phyloP scores from a whole-genome alignment of 2,797 vertebrate genomes.

The Eidolon dupreanum region DNA sequence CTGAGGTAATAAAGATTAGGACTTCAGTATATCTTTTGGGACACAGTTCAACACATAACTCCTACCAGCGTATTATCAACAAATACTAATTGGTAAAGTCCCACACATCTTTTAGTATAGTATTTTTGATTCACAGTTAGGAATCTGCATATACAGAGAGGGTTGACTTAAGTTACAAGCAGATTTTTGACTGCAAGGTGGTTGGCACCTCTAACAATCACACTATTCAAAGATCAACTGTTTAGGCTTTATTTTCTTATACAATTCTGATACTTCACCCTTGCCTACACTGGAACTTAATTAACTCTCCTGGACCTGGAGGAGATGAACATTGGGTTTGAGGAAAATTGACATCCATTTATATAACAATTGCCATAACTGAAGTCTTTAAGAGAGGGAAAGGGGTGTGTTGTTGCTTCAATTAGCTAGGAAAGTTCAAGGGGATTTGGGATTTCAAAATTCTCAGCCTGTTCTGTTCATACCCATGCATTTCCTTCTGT shows the following conservation, averaged over 20 bases:
- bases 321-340: neutral
- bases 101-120: neutral
- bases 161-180: neutral
- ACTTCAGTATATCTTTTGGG: neutral
- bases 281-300: neutral
- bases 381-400: neutral
- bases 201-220: neutral
- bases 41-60: neutral
- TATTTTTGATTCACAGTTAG: neutral
- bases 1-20: neutral
- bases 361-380: neutral
- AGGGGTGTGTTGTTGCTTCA: neutral
- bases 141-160: neutral
- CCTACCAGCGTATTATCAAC: neutral
- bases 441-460: neutral
- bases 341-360: neutral
- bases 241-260: neutral
- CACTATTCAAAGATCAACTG: neutral
- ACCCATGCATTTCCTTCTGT: neutral
- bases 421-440: neutral
- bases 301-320: neutral
- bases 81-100: neutral
- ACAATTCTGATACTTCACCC: neutral
- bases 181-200: neutral
- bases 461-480: neutral